phyloP scores from a whole-genome alignment of 37 sponge, comb jelly and placozoan genomes.

The Theonella swinhoei region DNA sequence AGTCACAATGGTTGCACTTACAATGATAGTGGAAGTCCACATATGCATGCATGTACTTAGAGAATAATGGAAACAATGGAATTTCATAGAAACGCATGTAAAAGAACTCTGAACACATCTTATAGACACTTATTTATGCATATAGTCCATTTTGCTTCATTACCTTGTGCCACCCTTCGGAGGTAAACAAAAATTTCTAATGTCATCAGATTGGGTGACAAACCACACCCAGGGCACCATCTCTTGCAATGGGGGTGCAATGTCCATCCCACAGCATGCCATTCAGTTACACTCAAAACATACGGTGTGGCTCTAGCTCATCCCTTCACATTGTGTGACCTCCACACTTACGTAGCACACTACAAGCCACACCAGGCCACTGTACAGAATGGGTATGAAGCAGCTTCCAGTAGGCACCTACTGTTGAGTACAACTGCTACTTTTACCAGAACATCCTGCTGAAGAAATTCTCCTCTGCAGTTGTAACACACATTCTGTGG shows the following conservation, averaged over 20 bases:
- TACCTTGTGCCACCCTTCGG: neutral
- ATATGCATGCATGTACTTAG: too few relatives aligned
- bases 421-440: neutral
- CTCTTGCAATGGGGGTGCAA: neutral
- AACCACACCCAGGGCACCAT: neutral
- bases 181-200: neutral
- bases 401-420: neutral
- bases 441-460: neutral
- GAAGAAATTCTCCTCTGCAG: too few relatives aligned
- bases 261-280: neutral
- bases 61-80: too few relatives aligned
- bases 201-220: neutral
- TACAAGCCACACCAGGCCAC: neutral
- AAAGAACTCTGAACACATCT: too few relatives aligned
- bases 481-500: too few relatives aligned
- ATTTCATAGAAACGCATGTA: too few relatives aligned
- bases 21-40: too few relatives aligned
- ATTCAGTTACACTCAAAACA: neutral
- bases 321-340: neutral
- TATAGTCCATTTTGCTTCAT: neutral
- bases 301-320: neutral
- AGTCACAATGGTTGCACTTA: too few relatives aligned
- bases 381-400: neutral
- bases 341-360: neutral
- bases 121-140: too few relatives aligned